phyloP scores from a whole-genome alignment of 2,888 invertebrate genomes.

The Linhomoeus sp. region DNA sequence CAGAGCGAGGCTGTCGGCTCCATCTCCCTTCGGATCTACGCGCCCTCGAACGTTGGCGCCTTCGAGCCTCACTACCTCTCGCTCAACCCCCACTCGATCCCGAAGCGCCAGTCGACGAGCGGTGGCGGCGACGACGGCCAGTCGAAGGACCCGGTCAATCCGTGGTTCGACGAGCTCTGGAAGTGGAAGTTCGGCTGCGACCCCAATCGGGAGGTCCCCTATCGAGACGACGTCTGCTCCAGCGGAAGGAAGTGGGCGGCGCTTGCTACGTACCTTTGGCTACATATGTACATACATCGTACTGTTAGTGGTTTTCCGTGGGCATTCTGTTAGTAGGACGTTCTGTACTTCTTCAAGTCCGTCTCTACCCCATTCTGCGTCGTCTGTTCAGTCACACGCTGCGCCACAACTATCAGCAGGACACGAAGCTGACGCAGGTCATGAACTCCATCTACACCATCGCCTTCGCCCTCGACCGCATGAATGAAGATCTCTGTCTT shows the following conservation, averaged over 20 bases:
- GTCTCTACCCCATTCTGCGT: no score
- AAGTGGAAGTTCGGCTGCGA: slow-evolving; percentile 46
- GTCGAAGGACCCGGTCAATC: slow-evolving; percentile 45
- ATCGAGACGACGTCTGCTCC: no score
- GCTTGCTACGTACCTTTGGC: no score
- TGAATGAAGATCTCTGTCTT: slow-evolving; percentile 44
- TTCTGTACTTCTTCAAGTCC: no score
- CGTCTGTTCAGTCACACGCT: slow-evolving; percentile 9
- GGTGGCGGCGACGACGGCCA: no score
- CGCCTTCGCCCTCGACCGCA: slow-evolving; percentile 49
- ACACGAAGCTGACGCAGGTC: slow-evolving; percentile 57
- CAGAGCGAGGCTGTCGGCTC: slow-evolving; percentile 48
- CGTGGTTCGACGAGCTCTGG: slow-evolving; percentile 57
- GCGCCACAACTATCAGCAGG: slow-evolving; percentile 44
- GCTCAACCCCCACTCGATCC: slow-evolving; percentile 43
- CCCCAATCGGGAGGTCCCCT: no score
- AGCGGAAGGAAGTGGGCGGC: no score
- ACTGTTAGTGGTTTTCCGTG: no score
- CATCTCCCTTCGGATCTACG: slow-evolving; percentile 52
- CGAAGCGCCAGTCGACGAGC: no score
- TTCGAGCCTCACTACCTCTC: slow-evolving; percentile 46
- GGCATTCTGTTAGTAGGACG: no score
- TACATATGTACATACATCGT: no score
- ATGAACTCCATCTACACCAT: slow-evolving; percentile 55
- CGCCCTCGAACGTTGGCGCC: slow-evolving; percentile 33